These are phyloP conservation scores for Lamellibrachia luymesi DNA, from an alignment of 1,140 invertebrate species.

Conservation along the genomic window DNA sequence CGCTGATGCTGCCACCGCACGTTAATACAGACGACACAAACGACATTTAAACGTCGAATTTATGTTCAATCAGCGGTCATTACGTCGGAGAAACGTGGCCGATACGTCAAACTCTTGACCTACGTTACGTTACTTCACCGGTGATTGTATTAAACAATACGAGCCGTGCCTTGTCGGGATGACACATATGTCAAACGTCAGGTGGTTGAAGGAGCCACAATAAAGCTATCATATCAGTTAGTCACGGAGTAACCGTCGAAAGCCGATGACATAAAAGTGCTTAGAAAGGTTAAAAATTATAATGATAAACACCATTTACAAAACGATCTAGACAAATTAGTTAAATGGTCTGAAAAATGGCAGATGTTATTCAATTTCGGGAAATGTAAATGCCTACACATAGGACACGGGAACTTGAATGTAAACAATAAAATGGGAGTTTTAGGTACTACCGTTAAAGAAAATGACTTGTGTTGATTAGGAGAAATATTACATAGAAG, in stretches of 20 bases:
- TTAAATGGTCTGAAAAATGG: too few species aligned
- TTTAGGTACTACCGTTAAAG: too few species aligned
- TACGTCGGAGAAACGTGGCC: neutral
- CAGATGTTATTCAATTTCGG: too few species aligned
- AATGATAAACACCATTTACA: too few species aligned
- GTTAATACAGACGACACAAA: neutral
- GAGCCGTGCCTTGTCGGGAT: neutral
- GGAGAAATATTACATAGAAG: too few species aligned
- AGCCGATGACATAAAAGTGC: too few species aligned
- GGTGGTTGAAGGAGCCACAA: neutral
- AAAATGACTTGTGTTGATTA: too few species aligned
- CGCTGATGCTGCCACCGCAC: neutral
- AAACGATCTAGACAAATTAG: too few species aligned
- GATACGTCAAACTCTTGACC: neutral
- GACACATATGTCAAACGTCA: neutral
- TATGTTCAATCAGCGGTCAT: neutral
- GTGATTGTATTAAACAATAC: conserved; percentile 2
- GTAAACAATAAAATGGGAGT: too few species aligned
- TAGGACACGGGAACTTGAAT: too few species aligned
- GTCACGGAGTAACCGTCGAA: neutral
- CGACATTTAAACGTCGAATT: neutral
- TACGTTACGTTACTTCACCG: neutral
- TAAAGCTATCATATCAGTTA: neutral
- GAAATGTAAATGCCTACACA: too few species aligned
- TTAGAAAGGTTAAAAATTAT: too few species aligned